Conservation (phyloP, 2,113 vertebrate genomes). For the Heterochromis multidens region DNA sequence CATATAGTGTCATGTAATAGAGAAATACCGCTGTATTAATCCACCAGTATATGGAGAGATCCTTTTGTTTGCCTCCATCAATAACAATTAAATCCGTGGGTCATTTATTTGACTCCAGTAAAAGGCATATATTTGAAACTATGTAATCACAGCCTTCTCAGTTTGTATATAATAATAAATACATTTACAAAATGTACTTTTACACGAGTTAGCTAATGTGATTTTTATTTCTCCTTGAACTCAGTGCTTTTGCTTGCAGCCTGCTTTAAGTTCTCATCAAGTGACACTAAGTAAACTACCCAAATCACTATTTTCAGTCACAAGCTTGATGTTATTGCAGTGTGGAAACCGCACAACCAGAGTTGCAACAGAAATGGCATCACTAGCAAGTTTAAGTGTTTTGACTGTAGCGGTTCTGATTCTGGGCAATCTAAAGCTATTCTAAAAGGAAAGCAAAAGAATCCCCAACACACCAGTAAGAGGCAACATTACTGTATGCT, state of each 20-base stretch:
- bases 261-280: not conserved
- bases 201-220: not conserved
- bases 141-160: fast-evolving
- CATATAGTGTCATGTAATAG: not conserved
- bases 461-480: not conserved
- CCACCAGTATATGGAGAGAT: not conserved
- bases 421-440: not conserved
- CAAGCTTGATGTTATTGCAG: not conserved
- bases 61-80: not conserved
- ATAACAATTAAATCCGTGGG: not conserved
- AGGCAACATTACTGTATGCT: not conserved
- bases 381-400: too few relatives aligned
- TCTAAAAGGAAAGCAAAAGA: not conserved
- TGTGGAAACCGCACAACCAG: not conserved
- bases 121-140: not conserved
- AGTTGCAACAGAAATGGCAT: not conserved
- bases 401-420: not conserved
- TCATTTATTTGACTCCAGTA: not conserved
- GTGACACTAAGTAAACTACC: not conserved
- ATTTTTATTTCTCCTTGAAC: not conserved
- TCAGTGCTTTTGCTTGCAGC: fast-evolving
- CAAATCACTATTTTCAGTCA: not conserved
- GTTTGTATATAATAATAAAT: too few relatives aligned
- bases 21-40: not conserved
- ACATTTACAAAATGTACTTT: not conserved